Conservation (phyloP, 2,888 invertebrate species). For the Ametastegia equiseti region DNA sequence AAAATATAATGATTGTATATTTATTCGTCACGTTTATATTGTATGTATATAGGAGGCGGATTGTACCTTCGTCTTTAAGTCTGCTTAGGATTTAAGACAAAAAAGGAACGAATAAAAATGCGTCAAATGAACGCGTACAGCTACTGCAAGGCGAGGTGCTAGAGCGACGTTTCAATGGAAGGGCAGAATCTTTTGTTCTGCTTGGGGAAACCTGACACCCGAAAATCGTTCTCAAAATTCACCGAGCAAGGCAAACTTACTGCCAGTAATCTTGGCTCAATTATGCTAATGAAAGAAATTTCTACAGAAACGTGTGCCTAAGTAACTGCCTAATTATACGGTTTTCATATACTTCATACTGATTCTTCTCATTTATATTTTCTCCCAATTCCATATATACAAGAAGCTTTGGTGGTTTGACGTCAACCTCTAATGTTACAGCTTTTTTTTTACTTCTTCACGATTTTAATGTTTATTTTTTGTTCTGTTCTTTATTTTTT, state of each 20-base stretch:
- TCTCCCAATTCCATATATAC: not conserved
- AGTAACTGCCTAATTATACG: conserved; percentile 38
- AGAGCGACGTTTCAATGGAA: conserved; percentile 75
- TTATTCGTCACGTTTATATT: not conserved
- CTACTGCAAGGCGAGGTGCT: conserved; percentile 71
- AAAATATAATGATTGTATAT: not conserved
- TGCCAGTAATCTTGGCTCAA: conserved; percentile 2
- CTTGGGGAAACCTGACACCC: conserved; percentile 72
- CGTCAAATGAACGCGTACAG: conserved; percentile 63
- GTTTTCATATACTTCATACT: not conserved
- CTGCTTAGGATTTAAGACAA: conserved; percentile 68
- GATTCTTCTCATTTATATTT: not conserved
- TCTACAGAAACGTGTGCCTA: conserved; percentile 5
- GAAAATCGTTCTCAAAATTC: conserved; percentile 74
- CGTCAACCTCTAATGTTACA: no score
- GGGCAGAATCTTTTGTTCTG: conserved; percentile 66
- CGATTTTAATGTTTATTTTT: no score
- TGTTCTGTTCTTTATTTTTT: no score
- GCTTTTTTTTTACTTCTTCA: no score
- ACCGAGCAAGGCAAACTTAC: conserved; percentile 46
- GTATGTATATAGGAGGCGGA: no score
- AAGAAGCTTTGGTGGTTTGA: no score
- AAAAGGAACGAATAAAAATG: conserved; percentile 60
- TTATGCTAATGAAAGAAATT: conserved; percentile 42
- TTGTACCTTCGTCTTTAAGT: conserved; percentile 64